Percentiles rank a stretch among this genome's conserved stretches.
Conservation (phyloP, 2,113 vertebrate species). For the Actenoides lindsayi region DNA sequence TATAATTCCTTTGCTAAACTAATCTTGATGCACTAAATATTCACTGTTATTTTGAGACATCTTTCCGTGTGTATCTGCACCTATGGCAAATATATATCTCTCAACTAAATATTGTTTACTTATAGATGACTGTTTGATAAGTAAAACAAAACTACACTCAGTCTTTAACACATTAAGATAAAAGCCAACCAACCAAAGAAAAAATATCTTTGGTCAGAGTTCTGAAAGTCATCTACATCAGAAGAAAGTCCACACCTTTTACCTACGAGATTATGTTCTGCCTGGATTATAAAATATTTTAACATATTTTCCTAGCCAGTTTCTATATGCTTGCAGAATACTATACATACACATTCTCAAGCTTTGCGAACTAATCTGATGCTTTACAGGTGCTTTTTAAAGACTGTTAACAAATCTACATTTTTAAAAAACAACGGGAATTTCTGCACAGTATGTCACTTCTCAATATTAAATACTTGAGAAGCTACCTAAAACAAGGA, state of each 20-base stretch:
- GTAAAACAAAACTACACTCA: background rate
- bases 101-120: background rate
- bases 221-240: background rate
- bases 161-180: background rate
- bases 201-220: background rate
- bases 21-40: background rate
- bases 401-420: background rate
- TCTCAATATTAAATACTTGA: background rate
- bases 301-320: background rate
- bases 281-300: background rate
- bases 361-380: background rate
- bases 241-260: background rate
- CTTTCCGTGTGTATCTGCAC: background rate
- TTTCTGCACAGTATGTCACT: background rate
- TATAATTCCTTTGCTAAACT: background rate
- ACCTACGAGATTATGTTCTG: background rate
- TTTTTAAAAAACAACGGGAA: background rate
- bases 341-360: background rate
- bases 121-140: background rate
- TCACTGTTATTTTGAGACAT: background rate
- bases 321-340: background rate
- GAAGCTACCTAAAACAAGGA: background rate
- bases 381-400: background rate
- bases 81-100: background rate
- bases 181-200: background rate